Conservation (phyloP, 2,113 vertebrate genomes). For the Oriolus oriolus region DNA sequence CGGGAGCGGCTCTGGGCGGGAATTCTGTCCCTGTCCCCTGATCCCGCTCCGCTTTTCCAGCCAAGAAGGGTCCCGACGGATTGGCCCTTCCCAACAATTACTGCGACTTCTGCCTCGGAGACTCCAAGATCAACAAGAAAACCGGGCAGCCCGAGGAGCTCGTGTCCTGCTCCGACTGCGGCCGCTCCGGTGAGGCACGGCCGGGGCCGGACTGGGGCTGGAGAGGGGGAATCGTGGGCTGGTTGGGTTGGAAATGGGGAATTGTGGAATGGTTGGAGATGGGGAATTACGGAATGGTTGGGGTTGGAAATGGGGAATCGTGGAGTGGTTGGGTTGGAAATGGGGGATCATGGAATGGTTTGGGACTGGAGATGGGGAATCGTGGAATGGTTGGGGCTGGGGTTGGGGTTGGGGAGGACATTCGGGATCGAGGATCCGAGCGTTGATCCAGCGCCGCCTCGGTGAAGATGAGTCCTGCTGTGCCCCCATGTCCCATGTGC, state of each 20-base stretch:
- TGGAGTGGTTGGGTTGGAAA: no score
- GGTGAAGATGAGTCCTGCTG: no score
- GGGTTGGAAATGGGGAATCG: no score
- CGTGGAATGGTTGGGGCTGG: background rate
- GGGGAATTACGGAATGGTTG: no score
- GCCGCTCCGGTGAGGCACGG: conserved; percentile 35
- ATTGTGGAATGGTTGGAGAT: no score
- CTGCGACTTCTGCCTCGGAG: conserved; percentile 95
- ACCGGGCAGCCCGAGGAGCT: conserved; percentile 91
- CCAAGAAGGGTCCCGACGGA: conserved; percentile 92
- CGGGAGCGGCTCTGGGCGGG: accelerated
- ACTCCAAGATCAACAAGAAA: conserved; percentile 95
- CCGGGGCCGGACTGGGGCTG: no score
- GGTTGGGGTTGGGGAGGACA: accelerated
- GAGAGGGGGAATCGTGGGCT: no score
- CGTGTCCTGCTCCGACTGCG: conserved; percentile 95
- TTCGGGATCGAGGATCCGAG: no score
- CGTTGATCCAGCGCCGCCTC: background rate
- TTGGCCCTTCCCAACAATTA: conserved; percentile 93
- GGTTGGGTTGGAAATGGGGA: no score
- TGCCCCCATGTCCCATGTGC: background rate
- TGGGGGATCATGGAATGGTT: no score
- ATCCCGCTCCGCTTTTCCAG: conserved; percentile 9
- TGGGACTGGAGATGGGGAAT: no score
- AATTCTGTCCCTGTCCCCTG: accelerated